phyloP scores from a whole-genome alignment of 2,888 invertebrate genomes.

The Poecilus cupreus region DNA sequence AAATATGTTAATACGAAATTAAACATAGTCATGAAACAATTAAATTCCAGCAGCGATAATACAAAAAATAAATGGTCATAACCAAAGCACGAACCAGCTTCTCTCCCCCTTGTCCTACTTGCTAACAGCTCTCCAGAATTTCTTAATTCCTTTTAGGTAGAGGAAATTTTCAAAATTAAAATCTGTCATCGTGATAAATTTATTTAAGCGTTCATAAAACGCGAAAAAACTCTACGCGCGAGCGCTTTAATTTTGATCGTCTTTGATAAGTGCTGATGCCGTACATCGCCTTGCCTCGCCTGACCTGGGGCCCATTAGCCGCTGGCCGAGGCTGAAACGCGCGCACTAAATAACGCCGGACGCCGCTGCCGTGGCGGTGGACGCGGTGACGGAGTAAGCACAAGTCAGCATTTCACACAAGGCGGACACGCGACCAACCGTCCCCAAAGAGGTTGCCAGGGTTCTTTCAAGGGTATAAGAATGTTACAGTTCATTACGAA shows the following conservation, averaged over 20 bases:
- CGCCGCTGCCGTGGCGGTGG: background rate
- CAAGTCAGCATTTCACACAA: conserved; percentile 39
- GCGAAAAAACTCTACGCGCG: conserved; percentile 1
- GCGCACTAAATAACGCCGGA: conserved; percentile 31
- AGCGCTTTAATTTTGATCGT: conserved; percentile 39
- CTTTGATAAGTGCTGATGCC: conserved; percentile 49
- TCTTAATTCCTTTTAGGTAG: conserved; percentile 39
- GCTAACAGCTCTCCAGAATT: conserved; percentile 4
- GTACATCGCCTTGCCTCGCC: conserved; percentile 52
- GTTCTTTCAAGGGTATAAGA: background rate
- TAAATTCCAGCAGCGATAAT: background rate
- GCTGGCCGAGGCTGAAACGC: conserved; percentile 1
- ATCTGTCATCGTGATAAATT: conserved; percentile 57
- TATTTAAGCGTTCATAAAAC: conserved; percentile 36
- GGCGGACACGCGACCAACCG: conserved; percentile 19
- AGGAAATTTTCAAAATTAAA: conserved; percentile 49
- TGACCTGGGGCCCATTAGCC: conserved; percentile 39
- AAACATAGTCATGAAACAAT: background rate
- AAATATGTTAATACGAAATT: background rate
- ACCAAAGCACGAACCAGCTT: no score
- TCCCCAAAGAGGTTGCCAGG: no score
- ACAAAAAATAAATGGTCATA: background rate
- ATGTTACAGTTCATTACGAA: no score
- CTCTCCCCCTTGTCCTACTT: background rate
- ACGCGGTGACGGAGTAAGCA: conserved; percentile 11